Percentiles rank a stretch among this genome's conserved stretches.
phyloP scores from a whole-genome alignment of 1,140 invertebrate species.

The Acyrthosiphon pisum region DNA sequence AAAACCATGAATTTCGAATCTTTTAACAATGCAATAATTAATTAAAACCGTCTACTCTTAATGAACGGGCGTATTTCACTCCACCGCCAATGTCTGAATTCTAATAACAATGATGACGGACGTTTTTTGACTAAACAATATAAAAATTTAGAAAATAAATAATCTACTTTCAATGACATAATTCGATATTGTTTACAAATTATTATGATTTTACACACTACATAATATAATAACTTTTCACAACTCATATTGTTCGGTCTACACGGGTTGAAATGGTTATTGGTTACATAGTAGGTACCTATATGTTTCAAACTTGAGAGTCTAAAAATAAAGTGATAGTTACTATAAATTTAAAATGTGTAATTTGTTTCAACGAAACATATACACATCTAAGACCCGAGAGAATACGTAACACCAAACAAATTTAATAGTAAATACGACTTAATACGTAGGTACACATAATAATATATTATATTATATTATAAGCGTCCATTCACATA shows the following conservation, averaged over 20 bases:
- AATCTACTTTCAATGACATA: constrained; percentile 33
- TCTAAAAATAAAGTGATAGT: neutral
- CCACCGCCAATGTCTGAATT: neutral
- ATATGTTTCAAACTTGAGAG: neutral
- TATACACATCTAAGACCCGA: neutral
- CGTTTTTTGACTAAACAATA: neutral
- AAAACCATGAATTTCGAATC: neutral
- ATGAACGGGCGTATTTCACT: neutral
- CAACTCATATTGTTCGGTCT: neutral
- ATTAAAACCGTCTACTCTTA: neutral
- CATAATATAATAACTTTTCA: neutral
- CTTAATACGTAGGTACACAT: neutral
- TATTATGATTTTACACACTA: neutral
- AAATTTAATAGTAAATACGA: neutral
- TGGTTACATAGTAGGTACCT: neutral
- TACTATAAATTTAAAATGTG: neutral
- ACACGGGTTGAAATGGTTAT: neutral
- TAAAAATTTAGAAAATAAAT: constrained; percentile 9
- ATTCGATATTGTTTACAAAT: neutral
- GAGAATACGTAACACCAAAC: neutral
- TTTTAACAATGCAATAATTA: constrained; percentile 15
- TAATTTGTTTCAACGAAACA: neutral
- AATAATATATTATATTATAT: neutral
- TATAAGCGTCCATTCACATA: neutral
- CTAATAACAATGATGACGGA: neutral